Conservation (phyloP, 2,888 invertebrate species). For the Pristionchus arcanus region DNA sequence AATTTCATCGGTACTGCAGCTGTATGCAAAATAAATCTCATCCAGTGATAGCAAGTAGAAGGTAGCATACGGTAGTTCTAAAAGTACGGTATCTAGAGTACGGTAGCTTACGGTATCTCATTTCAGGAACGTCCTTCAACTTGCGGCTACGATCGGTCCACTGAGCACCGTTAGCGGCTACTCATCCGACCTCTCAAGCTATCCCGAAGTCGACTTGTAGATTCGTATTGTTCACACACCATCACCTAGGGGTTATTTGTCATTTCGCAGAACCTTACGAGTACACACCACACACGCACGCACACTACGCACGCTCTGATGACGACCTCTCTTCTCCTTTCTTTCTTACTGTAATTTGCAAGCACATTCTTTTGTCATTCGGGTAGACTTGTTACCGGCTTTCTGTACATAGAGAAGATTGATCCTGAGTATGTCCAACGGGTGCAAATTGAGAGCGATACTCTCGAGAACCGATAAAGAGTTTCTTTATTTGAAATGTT, state of each 20-base stretch:
- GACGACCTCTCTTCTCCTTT: slow-evolving; percentile 9
- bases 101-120: background rate
- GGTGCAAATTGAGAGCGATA: slow-evolving; percentile 22
- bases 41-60: background rate
- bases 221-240: background rate
- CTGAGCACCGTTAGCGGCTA: slow-evolving; percentile 60
- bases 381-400: slow-evolving; percentile 9
- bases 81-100: background rate
- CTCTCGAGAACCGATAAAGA: slow-evolving; percentile 42
- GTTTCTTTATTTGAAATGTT: background rate
- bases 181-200: slow-evolving; percentile 70
- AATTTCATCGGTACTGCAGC: no score
- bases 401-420: slow-evolving; percentile 35
- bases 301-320: background rate
- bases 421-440: slow-evolving; percentile 11
- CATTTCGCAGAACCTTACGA: slow-evolving; percentile 33
- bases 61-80: background rate
- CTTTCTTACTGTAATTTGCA: background rate
- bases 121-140: slow-evolving; percentile 36
- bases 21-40: no score
- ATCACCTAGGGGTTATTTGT: slow-evolving; percentile 34
- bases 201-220: slow-evolving; percentile 57
- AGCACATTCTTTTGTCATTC: background rate
- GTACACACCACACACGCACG: slow-evolving; percentile 32
- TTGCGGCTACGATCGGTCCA: slow-evolving; percentile 41